Base-by-base conservation (phyloP, 2,113 vertebrate genomes). In the Polypterus bichir region DNA sequence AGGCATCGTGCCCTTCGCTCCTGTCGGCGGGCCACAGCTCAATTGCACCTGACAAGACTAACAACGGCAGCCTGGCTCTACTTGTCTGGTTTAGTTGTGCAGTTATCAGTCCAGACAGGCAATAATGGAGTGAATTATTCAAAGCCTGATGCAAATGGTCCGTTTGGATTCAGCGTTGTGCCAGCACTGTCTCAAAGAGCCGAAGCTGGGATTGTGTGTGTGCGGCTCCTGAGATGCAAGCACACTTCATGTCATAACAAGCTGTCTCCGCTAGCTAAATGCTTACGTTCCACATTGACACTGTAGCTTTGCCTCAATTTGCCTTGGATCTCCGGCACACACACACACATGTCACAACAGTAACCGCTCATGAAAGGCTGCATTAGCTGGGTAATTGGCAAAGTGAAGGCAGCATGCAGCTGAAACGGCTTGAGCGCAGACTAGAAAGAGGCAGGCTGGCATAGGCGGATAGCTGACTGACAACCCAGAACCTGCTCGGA, bases 381-480 rank as follows among this genome's bases (percentile, higher is more conserved):
- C 54, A 11, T 55, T 55, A 55, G 27, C 56, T 27, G 11, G 6
- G n/a, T 57, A 57, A 57, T 57, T 57, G 56, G 56, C 56, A 57
- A 57, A 57, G 46, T 27, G 27, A 5, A 56, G 56, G 56, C 10
- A 57, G 46, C 4, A 44, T 57, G 3, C 27, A 27, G 27, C 27
- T 1, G 27, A 27, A 27, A 27, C 27, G 27, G 27, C 27, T 27
- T 27, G 27, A 27, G 27, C 27, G 27, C 27, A 27, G 27, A 27
- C 27, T 27, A 27, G 27, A 27, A 2, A 27, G 27, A 27, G 27
- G 27, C 27, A 27, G 27, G 27, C 27, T 27, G 27, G 27, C 27
- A 27, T 27, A 27, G 27, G 27, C 27, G 27, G 27, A 1, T 27
- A 27, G 27, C 27, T 27, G 27, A 27, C 27, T 27, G 27, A 27